These are phyloP conservation scores for Lathamus discolor DNA, from an alignment of 2,113 vertebrate genomes.

Conservation along the genomic window DNA sequence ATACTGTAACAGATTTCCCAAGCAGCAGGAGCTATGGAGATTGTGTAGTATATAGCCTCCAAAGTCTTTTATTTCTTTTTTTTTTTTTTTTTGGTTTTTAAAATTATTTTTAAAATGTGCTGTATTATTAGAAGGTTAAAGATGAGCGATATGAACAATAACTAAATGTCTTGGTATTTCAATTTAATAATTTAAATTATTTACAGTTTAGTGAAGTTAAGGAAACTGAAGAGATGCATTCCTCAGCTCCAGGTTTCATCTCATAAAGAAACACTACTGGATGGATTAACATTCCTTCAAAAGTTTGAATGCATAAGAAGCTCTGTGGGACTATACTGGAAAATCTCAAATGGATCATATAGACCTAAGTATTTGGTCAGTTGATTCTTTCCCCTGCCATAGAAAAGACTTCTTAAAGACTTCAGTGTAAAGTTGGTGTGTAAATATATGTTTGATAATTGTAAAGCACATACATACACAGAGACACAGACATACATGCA, in stretches of 20 bases:
- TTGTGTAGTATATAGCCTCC: conserved; percentile 68
- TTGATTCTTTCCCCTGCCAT: conserved; percentile 49
- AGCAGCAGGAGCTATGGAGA: conserved; percentile 52
- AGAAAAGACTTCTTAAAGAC: conserved; percentile 63
- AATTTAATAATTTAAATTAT: conserved; percentile 69
- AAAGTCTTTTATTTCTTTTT: conserved; percentile 48
- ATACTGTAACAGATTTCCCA: conserved; percentile 15
- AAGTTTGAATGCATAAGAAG: conserved; percentile 59
- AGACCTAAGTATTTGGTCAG: conserved; percentile 43
- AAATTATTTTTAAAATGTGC: conserved; percentile 73
- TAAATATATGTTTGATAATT: conserved; percentile 69
- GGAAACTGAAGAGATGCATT: conserved; percentile 51
- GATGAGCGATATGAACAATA: conserved; percentile 78
- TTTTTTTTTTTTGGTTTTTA: conserved; percentile 43
- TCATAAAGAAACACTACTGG: conserved; percentile 52
- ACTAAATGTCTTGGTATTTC: conserved; percentile 73
- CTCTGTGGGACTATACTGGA: conserved; percentile 59
- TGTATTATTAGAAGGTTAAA: conserved; percentile 73
- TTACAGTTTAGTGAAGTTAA: conserved; percentile 64
- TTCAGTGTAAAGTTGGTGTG: conserved; percentile 59
- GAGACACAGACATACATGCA: conserved; percentile 47
- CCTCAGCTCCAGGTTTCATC: conserved; percentile 50
- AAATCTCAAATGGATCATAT: conserved; percentile 39
- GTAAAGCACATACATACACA: conserved; percentile 67
- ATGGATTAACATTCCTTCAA: conserved; percentile 59